These are phyloP conservation scores for Paraescarpia echinospica DNA, from an alignment of 1,140 invertebrate species.

Conservation along the genomic window DNA sequence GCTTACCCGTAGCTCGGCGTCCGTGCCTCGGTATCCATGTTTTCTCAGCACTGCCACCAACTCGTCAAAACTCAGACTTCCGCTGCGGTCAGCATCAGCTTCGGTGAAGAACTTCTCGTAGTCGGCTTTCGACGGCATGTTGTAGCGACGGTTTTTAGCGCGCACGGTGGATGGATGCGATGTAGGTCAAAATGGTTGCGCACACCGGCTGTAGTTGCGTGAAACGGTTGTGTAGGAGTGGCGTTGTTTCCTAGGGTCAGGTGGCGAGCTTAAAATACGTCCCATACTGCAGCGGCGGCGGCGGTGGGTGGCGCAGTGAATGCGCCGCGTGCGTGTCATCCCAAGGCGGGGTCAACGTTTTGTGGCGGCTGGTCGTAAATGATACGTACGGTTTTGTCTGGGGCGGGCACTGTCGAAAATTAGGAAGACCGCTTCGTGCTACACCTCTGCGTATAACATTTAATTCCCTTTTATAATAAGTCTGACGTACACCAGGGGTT, in stretches of 20 bases:
- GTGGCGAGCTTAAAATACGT: neutral
- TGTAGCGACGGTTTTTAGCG: neutral
- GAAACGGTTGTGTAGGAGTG: neutral
- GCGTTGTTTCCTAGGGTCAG: too few species aligned
- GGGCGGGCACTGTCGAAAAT: too few species aligned
- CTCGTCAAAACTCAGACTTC: conserved; percentile 21
- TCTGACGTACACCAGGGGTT: too few species aligned
- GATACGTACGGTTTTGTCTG: too few species aligned
- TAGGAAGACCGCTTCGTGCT: too few species aligned
- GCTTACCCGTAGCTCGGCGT: conserved; percentile 24
- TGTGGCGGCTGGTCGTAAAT: too few species aligned
- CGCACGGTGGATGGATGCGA: neutral
- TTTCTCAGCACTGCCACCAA: conserved; percentile 17
- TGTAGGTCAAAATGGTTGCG: neutral
- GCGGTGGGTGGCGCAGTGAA: too few species aligned
- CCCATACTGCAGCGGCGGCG: neutral
- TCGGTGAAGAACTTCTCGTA: conserved; percentile 27
- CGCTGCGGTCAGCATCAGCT: conserved; percentile 26
- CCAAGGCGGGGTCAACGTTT: too few species aligned
- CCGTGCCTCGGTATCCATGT: conserved; percentile 17
- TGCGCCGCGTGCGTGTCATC: too few species aligned
- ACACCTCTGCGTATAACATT: too few species aligned
- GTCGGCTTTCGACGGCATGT: neutral
- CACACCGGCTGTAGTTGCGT: neutral
- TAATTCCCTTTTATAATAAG: too few species aligned